phyloP scores from a whole-genome alignment of 2,888 invertebrate genomes.

The Patella pellucida region DNA sequence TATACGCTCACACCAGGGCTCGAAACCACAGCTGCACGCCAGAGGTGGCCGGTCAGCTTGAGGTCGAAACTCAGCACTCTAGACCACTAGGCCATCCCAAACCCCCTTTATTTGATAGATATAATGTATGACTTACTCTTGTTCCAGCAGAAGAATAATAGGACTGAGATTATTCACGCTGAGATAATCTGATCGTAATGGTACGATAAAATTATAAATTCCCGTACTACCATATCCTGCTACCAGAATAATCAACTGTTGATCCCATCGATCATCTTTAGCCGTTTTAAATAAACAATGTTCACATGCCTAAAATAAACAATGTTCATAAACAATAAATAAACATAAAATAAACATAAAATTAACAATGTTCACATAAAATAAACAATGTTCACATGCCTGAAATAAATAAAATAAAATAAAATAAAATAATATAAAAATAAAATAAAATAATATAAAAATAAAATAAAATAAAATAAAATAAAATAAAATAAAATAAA shows the following conservation, averaged over 20 bases:
- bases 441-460: neutral
- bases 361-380: conserved; percentile 63
- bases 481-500: neutral
- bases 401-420: neutral
- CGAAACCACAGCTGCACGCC: no score
- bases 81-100: no score
- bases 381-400: conserved; percentile 94
- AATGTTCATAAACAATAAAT: conserved; percentile 85
- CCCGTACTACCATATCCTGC: conserved; percentile 97
- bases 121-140: conserved; percentile 70
- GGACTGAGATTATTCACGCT: conserved; percentile 94
- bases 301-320: conserved; percentile 83
- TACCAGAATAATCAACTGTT: conserved; percentile 94
- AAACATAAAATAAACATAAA: conserved; percentile 3
- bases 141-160: conserved; percentile 91
- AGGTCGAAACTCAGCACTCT: no score
- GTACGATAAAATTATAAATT: conserved; percentile 98
- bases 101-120: no score
- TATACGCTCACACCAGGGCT: no score
- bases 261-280: conserved; percentile 93
- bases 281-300: conserved; percentile 94
- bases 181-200: conserved; percentile 92
- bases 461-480: neutral
- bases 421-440: neutral
- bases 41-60: no score